Evolutionary conservation across 2,888 invertebrate species (phyloP), one percentile per base, ranked within the genome.

Genomic region (Acanthoscelides obtectus): DNA sequence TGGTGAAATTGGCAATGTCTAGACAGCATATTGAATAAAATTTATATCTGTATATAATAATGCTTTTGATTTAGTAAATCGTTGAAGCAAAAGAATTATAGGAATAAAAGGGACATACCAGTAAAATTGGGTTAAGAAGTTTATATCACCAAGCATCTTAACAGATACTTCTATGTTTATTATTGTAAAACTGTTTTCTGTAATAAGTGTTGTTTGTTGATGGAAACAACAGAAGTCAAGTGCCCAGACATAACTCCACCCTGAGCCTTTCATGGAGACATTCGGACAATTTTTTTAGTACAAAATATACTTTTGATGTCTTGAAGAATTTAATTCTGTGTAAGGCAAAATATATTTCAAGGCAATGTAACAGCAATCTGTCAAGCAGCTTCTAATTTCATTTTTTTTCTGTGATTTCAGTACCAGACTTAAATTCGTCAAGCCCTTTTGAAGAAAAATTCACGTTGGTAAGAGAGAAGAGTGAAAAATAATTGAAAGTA

Each of bases 401-500:
- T 71, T 72, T 71, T 73, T 69, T 70, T 71, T 79, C 78, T 80
- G 80, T 72, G 80, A 77, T 83, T 84, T 81, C 81, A 84, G 84
- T 80, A 75, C 80, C 79, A 80, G 82, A 83, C 79, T 81, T 82
- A 84, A 84, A 82, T 83, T 81, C 80, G 78, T 80, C 82, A 83
- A 81, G 81, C 80, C 79, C 76, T 82, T 82, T 80, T 81, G 82
- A 82, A 76, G 80, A 72, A 81, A 79, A 76, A 78, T 79, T 71
- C 77, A 72, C 45, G 76, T 77, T 75, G 73, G 74, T 72, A 66
- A 21, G 21, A 66, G 20, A 66, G 22, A 66, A 66, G 66, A 66
- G 66, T 66, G 21, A 66, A 66, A 6, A 66, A 66, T 20, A 20
- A 66, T 66, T 66, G 20, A 66, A 66, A 66, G 45, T 22, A 66